Conservation (phyloP, 2,888 invertebrate genomes). For the Ctena decussata region DNA sequence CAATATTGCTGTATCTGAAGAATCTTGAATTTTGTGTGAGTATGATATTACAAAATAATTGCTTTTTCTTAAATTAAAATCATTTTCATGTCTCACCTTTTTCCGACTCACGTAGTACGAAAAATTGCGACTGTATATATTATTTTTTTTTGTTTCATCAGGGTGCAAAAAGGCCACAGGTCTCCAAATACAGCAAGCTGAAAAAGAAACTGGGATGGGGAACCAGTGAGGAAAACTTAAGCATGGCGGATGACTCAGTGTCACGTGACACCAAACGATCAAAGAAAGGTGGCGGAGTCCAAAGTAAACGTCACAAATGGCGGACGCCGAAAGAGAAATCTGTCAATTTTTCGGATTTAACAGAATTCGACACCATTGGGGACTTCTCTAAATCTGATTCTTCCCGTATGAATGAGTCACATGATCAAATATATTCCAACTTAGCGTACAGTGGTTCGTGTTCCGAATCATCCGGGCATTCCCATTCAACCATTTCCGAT, state of each 20-base stretch:
- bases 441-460: not conserved
- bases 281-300: constrained; percentile 61
- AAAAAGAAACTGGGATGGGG: constrained; percentile 68
- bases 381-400: not conserved
- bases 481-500: not conserved
- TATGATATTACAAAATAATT: no score
- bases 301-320: constrained; percentile 65
- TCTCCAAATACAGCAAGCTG: constrained; percentile 59
- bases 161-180: constrained; percentile 61
- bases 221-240: constrained; percentile 54
- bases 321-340: constrained; percentile 38
- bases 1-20: no score
- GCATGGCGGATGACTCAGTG: constrained; percentile 63
- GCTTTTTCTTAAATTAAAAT: no score
- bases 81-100: no score
- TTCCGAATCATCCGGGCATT: not conserved
- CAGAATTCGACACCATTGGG: constrained; percentile 29
- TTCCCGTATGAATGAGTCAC: not conserved
- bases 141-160: constrained; percentile 7
- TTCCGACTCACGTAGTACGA: no score
- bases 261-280: constrained; percentile 72
- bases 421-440: not conserved
- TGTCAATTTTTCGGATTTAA: constrained; percentile 49
- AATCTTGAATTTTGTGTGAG: no score
- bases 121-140: no score